Base-by-base conservation (phyloP, 2,797 vertebrate genomes). In the Poeciliopsis presidionis region DNA sequence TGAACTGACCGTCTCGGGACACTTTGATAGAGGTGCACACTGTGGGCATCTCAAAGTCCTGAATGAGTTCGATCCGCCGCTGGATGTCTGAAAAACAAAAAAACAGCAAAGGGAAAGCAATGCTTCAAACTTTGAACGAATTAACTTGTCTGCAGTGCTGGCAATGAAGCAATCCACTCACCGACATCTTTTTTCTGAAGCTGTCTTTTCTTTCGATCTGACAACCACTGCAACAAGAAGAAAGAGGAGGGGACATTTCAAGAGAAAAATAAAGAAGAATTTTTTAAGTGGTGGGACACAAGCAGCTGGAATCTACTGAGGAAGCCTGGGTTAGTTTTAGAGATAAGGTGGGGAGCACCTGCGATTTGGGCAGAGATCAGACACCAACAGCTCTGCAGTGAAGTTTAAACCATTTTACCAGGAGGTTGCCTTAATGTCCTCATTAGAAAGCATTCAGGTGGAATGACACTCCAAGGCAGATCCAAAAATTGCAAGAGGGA, bases 31-130 rank as follows among this genome's bases (percentile, higher is more conserved):
- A 97, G 72, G 96, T 97, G 91, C 97, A 96, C 84, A 99, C 95
- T 0, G 98, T 98, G 65, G 98, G 98, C 98, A 99, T 99, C 90
- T 99, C 97, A 94, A 99, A 99, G 89, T 99, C 98, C 89, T 99
- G 98, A 90, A 99, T 98, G 82, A 99, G 98, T 87, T 99, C 98
- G 69, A 99, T 99, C 93, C 98, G 97, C 78, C 96, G 97, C 55
- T 97, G 97, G 85, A 99, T 91, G 88, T 98, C 98, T 99, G 76
- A 0, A 33, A 4, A 39, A 0, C 36, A 33, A 43, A 2, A 75
- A 39, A 9, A 28, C 18, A 51, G n/a, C 16, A 77, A 67, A 12
- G 4, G 33, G 59, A 53, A n/a, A 67, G 53, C 11, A 65, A 69
- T 25, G 0, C 7, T n/a, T 1, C 74, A 11, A 18, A 20, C 5